phyloP scores from a whole-genome alignment of 2,113 vertebrate genomes.

The Pseudopipra pipra region DNA sequence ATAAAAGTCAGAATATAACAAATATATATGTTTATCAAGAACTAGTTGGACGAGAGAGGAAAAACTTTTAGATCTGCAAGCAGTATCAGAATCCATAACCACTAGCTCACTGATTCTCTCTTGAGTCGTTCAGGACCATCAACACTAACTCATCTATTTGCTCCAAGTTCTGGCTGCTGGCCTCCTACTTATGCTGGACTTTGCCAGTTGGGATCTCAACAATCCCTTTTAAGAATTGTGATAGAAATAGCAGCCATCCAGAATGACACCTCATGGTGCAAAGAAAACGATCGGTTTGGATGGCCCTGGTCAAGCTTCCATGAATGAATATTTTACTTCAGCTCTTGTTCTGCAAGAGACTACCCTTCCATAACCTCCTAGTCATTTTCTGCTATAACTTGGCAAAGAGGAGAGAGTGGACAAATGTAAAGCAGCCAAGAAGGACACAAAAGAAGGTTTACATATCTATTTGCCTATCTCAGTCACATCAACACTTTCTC shows the following conservation, averaged over 20 bases:
- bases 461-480: background rate
- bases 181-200: background rate
- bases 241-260: background rate
- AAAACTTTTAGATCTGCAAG: background rate
- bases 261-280: background rate
- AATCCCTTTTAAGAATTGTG: background rate
- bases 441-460: background rate
- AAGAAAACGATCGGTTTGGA: background rate
- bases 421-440: background rate
- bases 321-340: background rate
- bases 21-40: background rate
- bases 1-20: background rate
- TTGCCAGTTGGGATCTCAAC: background rate
- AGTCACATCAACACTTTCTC: background rate
- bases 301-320: background rate
- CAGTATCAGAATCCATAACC: background rate
- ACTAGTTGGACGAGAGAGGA: background rate
- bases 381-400: background rate
- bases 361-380: background rate
- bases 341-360: background rate
- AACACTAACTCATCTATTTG: background rate
- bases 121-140: background rate
- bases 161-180: background rate
- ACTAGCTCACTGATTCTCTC: background rate
- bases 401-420: background rate